phyloP scores from a whole-genome alignment of 2,888 invertebrate genomes.

The Zonitis immaculata region DNA sequence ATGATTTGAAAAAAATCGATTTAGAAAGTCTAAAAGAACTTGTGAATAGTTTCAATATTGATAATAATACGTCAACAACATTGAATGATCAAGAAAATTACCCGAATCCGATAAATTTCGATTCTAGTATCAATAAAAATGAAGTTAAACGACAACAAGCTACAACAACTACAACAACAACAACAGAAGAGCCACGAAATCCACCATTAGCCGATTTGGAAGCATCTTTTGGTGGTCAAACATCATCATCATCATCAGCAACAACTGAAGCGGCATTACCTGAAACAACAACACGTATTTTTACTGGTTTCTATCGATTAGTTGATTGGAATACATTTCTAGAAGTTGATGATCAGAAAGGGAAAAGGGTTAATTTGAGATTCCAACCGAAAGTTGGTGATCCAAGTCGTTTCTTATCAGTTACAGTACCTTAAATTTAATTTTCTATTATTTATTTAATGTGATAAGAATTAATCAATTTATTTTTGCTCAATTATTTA shows the following conservation, averaged over 20 bases:
- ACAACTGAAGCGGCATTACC: conserved; percentile 54
- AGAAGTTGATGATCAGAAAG: conserved; percentile 72
- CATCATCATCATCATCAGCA: conserved; percentile 53
- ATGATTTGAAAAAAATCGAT: conserved; percentile 47
- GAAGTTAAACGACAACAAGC: conserved; percentile 53
- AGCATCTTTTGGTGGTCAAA: conserved; percentile 72
- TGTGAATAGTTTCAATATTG: conserved; percentile 36
- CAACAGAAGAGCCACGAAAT: conserved; percentile 37
- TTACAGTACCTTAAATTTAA: conserved; percentile 70
- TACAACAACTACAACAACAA: conserved; percentile 24
- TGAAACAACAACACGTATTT: conserved; percentile 62
- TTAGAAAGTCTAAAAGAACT: conserved; percentile 40
- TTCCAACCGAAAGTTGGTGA: conserved; percentile 79
- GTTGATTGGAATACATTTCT: conserved; percentile 83
- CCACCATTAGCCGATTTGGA: conserved; percentile 64
- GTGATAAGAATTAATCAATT: conserved; percentile 6
- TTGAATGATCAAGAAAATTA: conserved; percentile 38
- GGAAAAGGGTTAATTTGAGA: conserved; percentile 68
- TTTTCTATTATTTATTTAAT: no score
- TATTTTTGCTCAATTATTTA: conserved; percentile 11
- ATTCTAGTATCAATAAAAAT: conserved; percentile 44
- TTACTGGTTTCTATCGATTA: conserved; percentile 78
- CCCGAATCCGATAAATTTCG: conserved; percentile 47
- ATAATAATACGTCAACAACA: conserved; percentile 20
- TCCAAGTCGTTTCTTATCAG: conserved; percentile 70